Evolutionary conservation across 2,797 vertebrate genomes (phyloP), one percentile per base, ranked within the genome.

Genomic region (Mormyrus hasselquistii): DNA sequence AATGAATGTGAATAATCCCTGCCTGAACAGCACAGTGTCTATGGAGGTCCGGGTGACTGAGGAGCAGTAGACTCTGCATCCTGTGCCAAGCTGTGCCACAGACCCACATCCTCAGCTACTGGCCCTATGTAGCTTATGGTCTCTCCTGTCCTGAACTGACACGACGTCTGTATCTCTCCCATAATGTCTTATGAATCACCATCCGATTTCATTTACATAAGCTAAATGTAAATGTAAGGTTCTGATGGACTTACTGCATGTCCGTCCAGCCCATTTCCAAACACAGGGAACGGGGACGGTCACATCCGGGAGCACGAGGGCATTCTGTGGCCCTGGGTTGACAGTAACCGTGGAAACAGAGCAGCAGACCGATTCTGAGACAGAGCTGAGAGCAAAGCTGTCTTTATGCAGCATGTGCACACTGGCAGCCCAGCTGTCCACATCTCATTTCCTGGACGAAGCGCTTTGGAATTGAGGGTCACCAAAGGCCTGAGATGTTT

Each of bases 311-410:
- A 85, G 44, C 49, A 52, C 16, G 57, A 85, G 44, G 22, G 82
- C 38, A 89, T 86, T 89, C 82, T 52, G 88, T 12, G 22, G 79
- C 82, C 82, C 57, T 53, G 57, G 84, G 88, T 89, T 59, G 44
- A 65, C 57, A 29, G 88, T 89, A 85, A 85, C 88, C 88, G 19
- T 85, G 55, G 88, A 89, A 89, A 89, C 88, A 34, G 88, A 62
- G 76, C 87, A 16, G 47, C n/a, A 89, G 62, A 84, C 52, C 10
- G 34, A 88, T 41, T 84, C 79, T 84, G 44, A 89, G 50, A 19
- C 29, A 50, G 52, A 34, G 79, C 62, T 62, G 76, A 62, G 38
- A 84, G 73, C 79, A 85, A 5, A 14, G 57, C n/a, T 34, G 82
- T 22, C 44, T 52, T 65, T 29, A 89, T 89, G 47, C 34, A 49